Percentiles rank a stretch among this genome's conserved stretches.
Conservation (phyloP, 2,113 vertebrate genomes). For the Neoarius graeffei region DNA sequence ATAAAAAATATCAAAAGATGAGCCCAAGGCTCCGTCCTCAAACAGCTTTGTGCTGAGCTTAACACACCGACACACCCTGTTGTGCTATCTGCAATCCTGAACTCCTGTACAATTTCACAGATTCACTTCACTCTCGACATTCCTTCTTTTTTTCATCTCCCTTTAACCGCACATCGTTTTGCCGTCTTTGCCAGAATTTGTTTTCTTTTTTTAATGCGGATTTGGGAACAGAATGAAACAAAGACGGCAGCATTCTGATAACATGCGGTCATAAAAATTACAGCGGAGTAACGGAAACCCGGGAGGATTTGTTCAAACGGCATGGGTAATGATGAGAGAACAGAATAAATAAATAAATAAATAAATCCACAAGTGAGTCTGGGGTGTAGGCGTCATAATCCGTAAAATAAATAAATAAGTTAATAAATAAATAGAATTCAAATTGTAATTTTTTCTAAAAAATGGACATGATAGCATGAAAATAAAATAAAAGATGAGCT, state of each 20-base stretch:
- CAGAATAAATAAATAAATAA: conserved; percentile 81
- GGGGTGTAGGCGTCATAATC: conserved; percentile 83
- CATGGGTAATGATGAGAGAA: conserved; percentile 87
- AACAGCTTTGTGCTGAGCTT: conserved; percentile 26
- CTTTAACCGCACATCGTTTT: conserved; percentile 51
- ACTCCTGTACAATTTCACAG: conserved; percentile 18
- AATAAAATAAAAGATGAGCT: not conserved
- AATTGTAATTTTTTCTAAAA: too few species aligned
- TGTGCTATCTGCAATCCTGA: conserved; percentile 2
- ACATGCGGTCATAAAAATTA: conserved; percentile 71
- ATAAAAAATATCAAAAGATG: conserved; percentile 58
- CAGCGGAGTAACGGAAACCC: conserved; percentile 72
- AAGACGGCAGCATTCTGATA: conserved; percentile 56
- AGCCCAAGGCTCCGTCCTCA: conserved; percentile 46
- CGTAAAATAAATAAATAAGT: conserved; percentile 50
- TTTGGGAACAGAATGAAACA: conserved; percentile 6
- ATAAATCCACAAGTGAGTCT: conserved; percentile 78
- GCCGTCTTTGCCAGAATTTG: not conserved
- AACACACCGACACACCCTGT: conserved; percentile 27
- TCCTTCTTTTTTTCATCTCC: conserved; percentile 4
- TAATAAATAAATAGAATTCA: not conserved
- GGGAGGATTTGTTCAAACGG: conserved; percentile 84
- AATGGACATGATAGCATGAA: conserved; percentile 49
- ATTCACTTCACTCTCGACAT: not conserved
- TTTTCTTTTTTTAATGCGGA: not conserved